Evolutionary conservation across 2,888 invertebrate genomes (phyloP), one percentile per base, ranked within the genome.

Genomic region (Sarcophaga variegata): DNA sequence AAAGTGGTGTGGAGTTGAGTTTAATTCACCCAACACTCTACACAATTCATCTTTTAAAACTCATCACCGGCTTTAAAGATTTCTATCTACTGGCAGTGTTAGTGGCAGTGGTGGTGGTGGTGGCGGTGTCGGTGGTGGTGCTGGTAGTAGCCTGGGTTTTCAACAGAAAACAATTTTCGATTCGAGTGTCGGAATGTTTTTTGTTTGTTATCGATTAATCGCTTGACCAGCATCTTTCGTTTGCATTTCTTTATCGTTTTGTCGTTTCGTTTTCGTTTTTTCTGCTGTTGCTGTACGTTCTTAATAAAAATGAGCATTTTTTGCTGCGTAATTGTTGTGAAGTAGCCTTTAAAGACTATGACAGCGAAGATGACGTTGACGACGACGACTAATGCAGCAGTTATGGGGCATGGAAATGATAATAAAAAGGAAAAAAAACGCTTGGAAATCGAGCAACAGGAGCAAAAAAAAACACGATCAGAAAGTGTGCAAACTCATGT

Each of bases 401-500:
- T 54, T 54, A 45, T 62, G 64, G 66, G 74, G 59, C 69, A 63
- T 67, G 45, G 49, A 54, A 79, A 17, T 14, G 54, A 3, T 14
- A 66, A 67, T 20, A 69, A 37, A 64, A 81, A 60, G 54, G n/a
- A 64, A 63, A 72, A 77, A 54, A 59, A 54, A 47, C 85, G 27
- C 66, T 47, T 83, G 49, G 37, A 75, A 70, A 64, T 20, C 45
- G n/a, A 67, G 17, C 64, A 71, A 80, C 70, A 71, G 20, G 20
- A 47, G 62, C 10, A 37, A 49, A 54, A 47, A 79, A 37, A 80
- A 60, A 25, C 10, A 47, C 8, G 64, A 77, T 59, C 70, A 49
- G 60, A 85, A 63, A 84, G 87, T 87, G 87, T 87, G 87, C 83
- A 67, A 87, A 84, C 81, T 87, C 87, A 87, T 84, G 84, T 84